phyloP scores from a whole-genome alignment of 2,888 invertebrate species.

The Lydus trimaculatus region DNA sequence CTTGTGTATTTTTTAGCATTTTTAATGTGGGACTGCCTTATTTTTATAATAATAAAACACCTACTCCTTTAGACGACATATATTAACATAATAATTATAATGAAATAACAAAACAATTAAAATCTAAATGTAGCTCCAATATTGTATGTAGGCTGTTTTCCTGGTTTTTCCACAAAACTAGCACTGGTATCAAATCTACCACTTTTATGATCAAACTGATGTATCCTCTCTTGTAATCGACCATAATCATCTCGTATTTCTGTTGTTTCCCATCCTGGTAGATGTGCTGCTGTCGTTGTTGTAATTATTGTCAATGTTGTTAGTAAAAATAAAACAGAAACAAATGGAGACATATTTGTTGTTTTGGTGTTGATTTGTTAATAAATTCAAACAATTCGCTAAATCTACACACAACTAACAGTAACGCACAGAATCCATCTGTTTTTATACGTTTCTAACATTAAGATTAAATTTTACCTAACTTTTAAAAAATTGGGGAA shows the following conservation, averaged over 20 bases:
- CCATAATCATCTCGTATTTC: background rate
- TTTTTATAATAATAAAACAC: background rate
- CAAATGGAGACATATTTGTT: background rate
- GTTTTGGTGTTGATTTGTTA: background rate
- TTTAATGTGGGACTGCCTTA: no score
- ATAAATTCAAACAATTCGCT: background rate
- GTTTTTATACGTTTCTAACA: background rate
- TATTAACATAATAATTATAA: background rate
- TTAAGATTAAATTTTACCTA: background rate
- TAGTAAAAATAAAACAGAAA: background rate
- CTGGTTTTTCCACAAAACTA: background rate
- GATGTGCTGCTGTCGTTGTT: background rate
- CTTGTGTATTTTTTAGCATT: no score
- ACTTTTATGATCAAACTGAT: background rate
- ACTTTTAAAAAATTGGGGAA: background rate
- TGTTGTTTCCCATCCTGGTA: background rate
- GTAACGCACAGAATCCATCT: background rate
- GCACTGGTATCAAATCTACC: background rate
- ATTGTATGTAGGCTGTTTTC: background rate
- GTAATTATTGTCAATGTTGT: background rate
- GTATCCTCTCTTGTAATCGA: background rate
- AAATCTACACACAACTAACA: background rate
- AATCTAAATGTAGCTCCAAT: constrained; percentile 7
- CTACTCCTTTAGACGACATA: background rate
- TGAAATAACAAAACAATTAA: background rate